Evolutionary conservation across 2,888 invertebrate species (phyloP).

Genomic region (Anthophora plumipes): DNA sequence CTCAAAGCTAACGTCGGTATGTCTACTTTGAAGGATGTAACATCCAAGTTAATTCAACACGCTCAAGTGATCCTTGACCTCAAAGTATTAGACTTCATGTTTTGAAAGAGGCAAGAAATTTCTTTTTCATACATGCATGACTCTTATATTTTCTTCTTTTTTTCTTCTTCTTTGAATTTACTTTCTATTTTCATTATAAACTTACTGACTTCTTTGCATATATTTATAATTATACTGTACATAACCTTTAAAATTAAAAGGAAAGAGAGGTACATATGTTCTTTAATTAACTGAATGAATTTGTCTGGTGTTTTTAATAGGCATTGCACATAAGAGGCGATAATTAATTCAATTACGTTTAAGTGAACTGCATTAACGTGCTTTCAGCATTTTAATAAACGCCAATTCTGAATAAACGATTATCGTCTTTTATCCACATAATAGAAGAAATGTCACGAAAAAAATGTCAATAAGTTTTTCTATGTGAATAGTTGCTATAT

Average conservation of each 20-base stretch:
- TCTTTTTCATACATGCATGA: not conserved
- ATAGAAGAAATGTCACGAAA: no score
- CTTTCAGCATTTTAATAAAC: not conserved
- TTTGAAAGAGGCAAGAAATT: slow-evolving; percentile 9
- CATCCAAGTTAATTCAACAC: slow-evolving; percentile 36
- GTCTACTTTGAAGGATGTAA: slow-evolving; percentile 21
- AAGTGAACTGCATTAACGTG: no score
- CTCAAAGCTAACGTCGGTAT: not conserved
- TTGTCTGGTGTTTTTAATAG: not conserved
- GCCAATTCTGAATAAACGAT: not conserved
- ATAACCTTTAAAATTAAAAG: no score
- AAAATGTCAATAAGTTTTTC: not conserved
- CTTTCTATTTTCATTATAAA: not conserved
- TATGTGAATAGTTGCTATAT: not conserved
- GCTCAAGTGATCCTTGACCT: slow-evolving; percentile 44
- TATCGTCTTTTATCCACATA: no score
- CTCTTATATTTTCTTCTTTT: not conserved
- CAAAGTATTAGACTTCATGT: slow-evolving; percentile 22
- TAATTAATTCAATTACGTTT: not conserved
- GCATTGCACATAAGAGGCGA: not conserved
- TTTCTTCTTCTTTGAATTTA: not conserved
- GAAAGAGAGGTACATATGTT: not conserved
- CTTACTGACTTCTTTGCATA: no score
- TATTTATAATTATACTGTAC: no score
- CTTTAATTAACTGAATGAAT: not conserved